phyloP scores from a whole-genome alignment of 2,888 invertebrate genomes.

The Chrysolina americana region DNA sequence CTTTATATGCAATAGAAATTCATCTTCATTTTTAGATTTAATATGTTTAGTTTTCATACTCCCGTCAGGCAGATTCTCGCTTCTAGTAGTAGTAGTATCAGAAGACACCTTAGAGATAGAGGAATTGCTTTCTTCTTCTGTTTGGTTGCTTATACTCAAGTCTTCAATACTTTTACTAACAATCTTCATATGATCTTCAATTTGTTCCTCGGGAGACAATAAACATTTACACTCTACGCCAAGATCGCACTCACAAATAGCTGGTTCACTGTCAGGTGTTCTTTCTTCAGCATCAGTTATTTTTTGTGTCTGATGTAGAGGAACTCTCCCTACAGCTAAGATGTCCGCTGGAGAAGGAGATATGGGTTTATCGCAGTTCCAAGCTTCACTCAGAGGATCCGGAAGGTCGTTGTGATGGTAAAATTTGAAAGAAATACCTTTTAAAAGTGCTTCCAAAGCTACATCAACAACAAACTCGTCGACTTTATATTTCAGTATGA shows the following conservation, averaged over 20 bases:
- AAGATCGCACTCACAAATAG: conserved; percentile 25
- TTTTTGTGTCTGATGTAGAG: conserved; percentile 13
- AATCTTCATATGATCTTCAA: conserved; percentile 7
- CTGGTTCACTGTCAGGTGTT: background rate
- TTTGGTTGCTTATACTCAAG: conserved; percentile 2
- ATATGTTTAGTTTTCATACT: background rate
- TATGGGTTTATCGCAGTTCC: conserved; percentile 24
- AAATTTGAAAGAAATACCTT: conserved; percentile 35
- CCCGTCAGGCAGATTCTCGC: background rate
- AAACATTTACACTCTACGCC: conserved; percentile 28
- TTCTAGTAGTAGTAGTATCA: background rate
- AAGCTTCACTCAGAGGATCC: conserved; percentile 13
- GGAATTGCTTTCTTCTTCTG: background rate
- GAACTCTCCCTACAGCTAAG: conserved; percentile 27
- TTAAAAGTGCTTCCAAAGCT: conserved; percentile 36
- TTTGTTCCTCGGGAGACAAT: conserved; percentile 3
- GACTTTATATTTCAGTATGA: conserved; percentile 19
- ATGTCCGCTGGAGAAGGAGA: conserved; percentile 31
- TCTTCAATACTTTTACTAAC: background rate
- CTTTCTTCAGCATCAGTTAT: background rate
- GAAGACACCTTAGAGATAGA: background rate
- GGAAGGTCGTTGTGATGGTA: conserved; percentile 22
- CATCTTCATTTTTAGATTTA: background rate
- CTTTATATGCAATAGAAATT: conserved; percentile 20
- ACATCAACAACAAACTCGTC: conserved; percentile 34